Evolutionary conservation across 2,113 vertebrate species (phyloP).

Genomic region (Trogon surrucura): DNA sequence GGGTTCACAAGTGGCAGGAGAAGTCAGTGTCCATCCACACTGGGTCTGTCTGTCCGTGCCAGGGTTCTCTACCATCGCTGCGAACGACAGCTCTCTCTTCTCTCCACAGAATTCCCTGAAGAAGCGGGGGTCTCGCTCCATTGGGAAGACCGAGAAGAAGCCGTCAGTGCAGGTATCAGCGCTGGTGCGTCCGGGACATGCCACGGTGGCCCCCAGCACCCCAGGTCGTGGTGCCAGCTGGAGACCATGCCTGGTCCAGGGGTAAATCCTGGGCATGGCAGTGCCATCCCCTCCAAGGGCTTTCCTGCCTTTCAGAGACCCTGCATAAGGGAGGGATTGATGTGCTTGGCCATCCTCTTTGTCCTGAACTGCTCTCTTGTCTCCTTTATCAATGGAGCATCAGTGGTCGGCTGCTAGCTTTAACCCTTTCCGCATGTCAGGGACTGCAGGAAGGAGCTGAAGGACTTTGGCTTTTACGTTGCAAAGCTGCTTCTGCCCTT

Average conservation of each 20-base stretch:
- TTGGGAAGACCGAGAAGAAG: conserved; percentile 94
- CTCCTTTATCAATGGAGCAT: conserved; percentile 35
- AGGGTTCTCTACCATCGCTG: fast-evolving
- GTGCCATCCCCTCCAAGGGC: not conserved
- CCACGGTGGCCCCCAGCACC: not conserved
- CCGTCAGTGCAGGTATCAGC: conserved; percentile 82
- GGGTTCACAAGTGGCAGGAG: not conserved
- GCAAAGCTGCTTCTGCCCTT: not conserved
- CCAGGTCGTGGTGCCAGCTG: not conserved
- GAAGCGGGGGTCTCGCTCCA: conserved; percentile 87
- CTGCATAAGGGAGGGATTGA: conserved; percentile 32
- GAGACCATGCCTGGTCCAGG: not conserved
- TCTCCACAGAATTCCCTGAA: conserved; percentile 89
- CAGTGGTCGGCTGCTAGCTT: not conserved
- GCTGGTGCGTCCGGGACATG: fast-evolving
- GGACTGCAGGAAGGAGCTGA: not conserved
- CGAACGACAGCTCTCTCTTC: not conserved
- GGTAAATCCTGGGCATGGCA: not conserved
- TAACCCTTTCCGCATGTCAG: not conserved
- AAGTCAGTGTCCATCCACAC: fast-evolving
- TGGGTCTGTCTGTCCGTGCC: not conserved
- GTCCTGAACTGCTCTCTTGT: conserved; percentile 1
- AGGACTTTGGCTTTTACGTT: not conserved
- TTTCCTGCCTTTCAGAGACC: not conserved
- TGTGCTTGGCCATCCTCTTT: not conserved